Percentiles rank a stretch among this genome's conserved stretches.
phyloP scores from a whole-genome alignment of 2,888 invertebrate genomes.

The Sminthurides aquaticus region DNA sequence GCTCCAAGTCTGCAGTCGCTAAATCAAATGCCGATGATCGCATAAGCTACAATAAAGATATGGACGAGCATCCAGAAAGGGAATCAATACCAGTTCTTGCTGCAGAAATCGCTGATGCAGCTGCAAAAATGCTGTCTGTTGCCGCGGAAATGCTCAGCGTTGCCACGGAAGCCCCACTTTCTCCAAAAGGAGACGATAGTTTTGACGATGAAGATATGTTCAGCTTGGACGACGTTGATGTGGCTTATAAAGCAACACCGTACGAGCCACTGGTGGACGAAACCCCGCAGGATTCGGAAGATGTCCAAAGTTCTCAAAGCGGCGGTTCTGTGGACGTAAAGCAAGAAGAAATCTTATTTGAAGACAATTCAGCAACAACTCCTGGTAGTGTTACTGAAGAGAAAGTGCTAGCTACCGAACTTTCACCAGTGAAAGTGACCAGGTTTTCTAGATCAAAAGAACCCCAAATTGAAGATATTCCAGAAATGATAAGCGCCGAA shows the following conservation, averaged over 20 bases:
- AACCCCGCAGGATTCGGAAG: too few relatives aligned
- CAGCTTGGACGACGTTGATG: conserved; percentile 13
- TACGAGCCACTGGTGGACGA: not conserved
- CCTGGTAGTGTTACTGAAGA: not conserved
- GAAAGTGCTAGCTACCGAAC: not conserved
- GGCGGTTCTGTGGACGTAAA: not conserved
- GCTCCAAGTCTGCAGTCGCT: not conserved
- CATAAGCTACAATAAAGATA: not conserved
- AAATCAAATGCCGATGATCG: not conserved
- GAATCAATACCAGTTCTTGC: conserved; percentile 13
- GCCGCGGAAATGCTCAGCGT: conserved; percentile 13
- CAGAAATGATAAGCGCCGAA: not conserved
- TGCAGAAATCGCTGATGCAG: conserved; percentile 19
- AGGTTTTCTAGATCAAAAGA: not conserved
- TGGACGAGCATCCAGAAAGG: conserved; percentile 5
- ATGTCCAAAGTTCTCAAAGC: not conserved
- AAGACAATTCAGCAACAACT: not conserved
- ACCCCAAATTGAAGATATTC: not conserved
- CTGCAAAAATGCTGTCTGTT: conserved; percentile 15
- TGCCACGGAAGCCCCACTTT: conserved; percentile 5
- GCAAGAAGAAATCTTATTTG: not conserved
- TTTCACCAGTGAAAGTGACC: not conserved
- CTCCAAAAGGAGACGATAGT: conserved; percentile 7
- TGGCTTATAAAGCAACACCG: not conserved
- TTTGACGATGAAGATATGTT: conserved; percentile 16